Percentiles rank a stretch among this genome's conserved stretches.
Conservation (phyloP, 2,797 vertebrate species). For the Amblyraja radiata region DNA sequence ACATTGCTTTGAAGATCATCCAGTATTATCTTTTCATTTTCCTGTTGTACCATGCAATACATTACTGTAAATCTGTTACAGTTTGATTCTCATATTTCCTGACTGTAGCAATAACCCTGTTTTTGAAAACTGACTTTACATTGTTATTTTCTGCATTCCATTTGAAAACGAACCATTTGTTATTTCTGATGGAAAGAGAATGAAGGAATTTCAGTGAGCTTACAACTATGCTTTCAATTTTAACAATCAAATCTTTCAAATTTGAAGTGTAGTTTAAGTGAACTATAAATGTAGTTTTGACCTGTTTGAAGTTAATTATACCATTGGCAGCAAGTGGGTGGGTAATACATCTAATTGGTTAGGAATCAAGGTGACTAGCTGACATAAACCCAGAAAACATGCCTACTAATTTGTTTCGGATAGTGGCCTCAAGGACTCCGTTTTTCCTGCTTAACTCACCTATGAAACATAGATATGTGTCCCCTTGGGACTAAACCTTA, state of each 20-base stretch:
- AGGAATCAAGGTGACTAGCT: conserved; percentile 19
- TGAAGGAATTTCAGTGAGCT: neutral
- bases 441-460: conserved; percentile 20
- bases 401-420: conserved; percentile 20
- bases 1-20: neutral
- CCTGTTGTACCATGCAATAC: neutral
- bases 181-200: neutral
- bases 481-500: conserved; percentile 7
- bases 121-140: neutral
- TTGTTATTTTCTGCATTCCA: neutral
- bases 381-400: conserved; percentile 23
- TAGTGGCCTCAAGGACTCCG: conserved; percentile 27
- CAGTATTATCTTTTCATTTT: neutral
- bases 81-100: neutral
- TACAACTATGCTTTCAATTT: neutral
- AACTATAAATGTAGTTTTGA: conserved; percentile 45
- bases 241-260: conserved; percentile 47
- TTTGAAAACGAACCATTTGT: neutral
- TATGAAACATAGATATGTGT: conserved; percentile 30
- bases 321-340: neutral
- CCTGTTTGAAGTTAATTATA: neutral
- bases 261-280: conserved; percentile 49
- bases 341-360: conserved; percentile 13
- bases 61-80: neutral
- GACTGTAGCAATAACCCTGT: neutral